Conservation (phyloP, 1,140 invertebrate genomes). For the Lucilia sericata region DNA sequence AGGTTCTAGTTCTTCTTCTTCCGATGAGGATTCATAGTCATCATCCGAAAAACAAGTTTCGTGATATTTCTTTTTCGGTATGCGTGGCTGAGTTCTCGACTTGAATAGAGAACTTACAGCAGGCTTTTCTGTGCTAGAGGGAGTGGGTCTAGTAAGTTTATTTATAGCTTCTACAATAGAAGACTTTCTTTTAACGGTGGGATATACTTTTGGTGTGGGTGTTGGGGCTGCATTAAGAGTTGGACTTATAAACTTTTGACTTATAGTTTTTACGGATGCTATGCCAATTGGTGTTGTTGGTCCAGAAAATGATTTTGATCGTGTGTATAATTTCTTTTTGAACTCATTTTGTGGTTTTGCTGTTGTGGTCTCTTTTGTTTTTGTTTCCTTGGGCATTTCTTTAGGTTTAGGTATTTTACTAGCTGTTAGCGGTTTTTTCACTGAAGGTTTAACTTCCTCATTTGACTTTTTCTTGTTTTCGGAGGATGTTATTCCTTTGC, state of each 20-base stretch:
- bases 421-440: slow-evolving; percentile 4
- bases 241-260: slow-evolving; percentile 70
- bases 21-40: slow-evolving; percentile 69
- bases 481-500: not conserved
- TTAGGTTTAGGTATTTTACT: slow-evolving; percentile 35
- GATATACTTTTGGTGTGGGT: slow-evolving; percentile 56
- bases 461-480: not conserved
- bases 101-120: slow-evolving; percentile 52
- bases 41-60: slow-evolving; percentile 74
- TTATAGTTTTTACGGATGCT: slow-evolving; percentile 70
- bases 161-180: slow-evolving; percentile 62
- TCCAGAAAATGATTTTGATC: slow-evolving; percentile 64
- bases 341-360: slow-evolving; percentile 36
- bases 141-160: slow-evolving; percentile 55
- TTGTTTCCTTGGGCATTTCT: slow-evolving; percentile 61
- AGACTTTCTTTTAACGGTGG: slow-evolving; percentile 54
- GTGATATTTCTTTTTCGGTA: slow-evolving; percentile 69
- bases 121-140: slow-evolving; percentile 47
- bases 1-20: slow-evolving; percentile 65
- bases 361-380: slow-evolving; percentile 52
- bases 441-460: not conserved
- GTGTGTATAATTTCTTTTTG: slow-evolving; percentile 56
- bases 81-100: slow-evolving; percentile 56
- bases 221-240: slow-evolving; percentile 53
- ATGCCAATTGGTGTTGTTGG: slow-evolving; percentile 59